Evolutionary conservation across 2,113 vertebrate genomes (phyloP).

Genomic region (Sialia sialis): DNA sequence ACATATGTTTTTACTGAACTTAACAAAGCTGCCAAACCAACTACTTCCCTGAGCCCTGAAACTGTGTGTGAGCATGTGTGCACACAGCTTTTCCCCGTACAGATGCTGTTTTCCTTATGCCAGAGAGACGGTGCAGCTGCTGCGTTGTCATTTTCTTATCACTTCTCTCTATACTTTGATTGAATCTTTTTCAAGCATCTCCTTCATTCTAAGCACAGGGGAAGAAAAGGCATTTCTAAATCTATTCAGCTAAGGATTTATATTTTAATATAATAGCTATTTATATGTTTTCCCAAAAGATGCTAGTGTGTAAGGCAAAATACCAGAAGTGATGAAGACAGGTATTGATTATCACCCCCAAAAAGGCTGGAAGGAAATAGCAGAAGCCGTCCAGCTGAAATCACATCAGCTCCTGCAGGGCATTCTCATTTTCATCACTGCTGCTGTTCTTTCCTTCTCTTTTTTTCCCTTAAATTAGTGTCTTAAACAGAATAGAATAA

Average conservation of each 20-base stretch:
- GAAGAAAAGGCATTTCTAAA: neutral
- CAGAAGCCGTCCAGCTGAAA: neutral
- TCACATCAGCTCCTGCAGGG: neutral
- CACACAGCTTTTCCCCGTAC: neutral
- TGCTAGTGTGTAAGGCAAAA: conserved; percentile 1
- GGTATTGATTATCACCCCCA: neutral
- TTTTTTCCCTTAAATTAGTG: neutral
- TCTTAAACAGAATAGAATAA: neutral
- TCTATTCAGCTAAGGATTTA: conserved; percentile 21
- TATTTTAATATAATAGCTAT: conserved; percentile 29
- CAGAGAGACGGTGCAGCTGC: conserved; percentile 8
- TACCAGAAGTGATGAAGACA: neutral
- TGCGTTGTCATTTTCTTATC: conserved; percentile 23
- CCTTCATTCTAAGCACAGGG: neutral
- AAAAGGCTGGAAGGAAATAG: neutral
- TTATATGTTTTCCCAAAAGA: conserved; percentile 20
- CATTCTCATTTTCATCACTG: neutral
- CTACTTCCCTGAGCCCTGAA: neutral
- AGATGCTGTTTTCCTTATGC: conserved; percentile 9
- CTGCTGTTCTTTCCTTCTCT: neutral
- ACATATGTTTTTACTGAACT: neutral
- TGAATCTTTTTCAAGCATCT: conserved; percentile 22
- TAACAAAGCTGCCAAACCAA: neutral
- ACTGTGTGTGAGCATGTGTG: neutral
- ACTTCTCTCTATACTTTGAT: neutral